Percentiles rank a stretch among this genome's conserved stretches.
These are phyloP conservation scores for Crotalus tigris DNA, from an alignment of 2,113 vertebrate genomes.

Conservation along the genomic window DNA sequence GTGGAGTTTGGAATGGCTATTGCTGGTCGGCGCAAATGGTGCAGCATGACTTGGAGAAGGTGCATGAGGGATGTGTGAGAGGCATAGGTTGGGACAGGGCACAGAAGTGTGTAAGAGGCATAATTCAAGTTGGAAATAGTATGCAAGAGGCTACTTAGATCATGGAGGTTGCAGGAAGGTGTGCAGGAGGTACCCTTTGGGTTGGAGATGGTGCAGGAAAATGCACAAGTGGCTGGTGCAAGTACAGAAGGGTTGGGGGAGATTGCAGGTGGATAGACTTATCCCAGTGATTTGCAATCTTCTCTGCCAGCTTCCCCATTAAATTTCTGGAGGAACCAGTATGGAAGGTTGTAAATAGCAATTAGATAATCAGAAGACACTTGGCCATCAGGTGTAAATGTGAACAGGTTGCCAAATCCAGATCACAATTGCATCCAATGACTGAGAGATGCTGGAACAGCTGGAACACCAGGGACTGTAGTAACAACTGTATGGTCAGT, in stretches of 20 bases:
- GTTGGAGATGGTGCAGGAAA: neutral
- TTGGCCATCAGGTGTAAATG: neutral
- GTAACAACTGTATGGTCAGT: neutral
- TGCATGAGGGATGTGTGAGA: neutral
- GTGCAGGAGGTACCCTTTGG: neutral
- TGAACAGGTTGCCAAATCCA: neutral
- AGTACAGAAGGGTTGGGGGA: neutral
- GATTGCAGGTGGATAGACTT: neutral
- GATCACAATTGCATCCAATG: neutral
- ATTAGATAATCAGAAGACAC: neutral
- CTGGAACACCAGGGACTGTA: neutral
- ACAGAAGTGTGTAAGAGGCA: neutral
- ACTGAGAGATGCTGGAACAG: neutral
- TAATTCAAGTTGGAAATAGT: neutral
- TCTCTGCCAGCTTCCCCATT: neutral
- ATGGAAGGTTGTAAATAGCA: neutral
- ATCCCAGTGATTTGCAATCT: neutral
- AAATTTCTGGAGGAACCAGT: neutral
- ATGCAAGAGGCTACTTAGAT: no score
- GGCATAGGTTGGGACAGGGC: neutral
- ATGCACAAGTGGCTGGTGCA: neutral
- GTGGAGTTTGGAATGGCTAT: neutral
- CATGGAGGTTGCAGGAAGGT: neutral
- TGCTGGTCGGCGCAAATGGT: neutral
- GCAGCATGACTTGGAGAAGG: neutral